A percentile compares a stretch with the other conserved stretches of the same genome.
phyloP scores from a whole-genome alignment of 2,888 invertebrate species.

The Autographa pulchrina region DNA sequence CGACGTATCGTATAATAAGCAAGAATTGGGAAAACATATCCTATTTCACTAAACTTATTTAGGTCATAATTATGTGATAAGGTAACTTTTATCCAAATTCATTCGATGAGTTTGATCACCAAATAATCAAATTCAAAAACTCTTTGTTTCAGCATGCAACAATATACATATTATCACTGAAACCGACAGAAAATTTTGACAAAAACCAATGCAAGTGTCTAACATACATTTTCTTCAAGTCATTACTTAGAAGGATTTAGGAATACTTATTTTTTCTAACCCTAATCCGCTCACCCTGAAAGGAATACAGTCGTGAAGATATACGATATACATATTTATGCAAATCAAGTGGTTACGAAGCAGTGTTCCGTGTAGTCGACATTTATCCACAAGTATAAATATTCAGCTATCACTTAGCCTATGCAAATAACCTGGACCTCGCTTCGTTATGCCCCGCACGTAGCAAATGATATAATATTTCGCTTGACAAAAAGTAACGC shows the following conservation, averaged over 20 bases:
- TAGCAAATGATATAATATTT: conserved; percentile 63
- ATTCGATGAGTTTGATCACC: no score
- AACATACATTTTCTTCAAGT: not conserved
- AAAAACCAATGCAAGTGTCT: no score
- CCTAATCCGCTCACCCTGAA: not conserved
- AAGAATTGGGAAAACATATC: conserved; percentile 6
- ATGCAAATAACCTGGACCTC: conserved; percentile 77
- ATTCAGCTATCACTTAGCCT: conserved; percentile 81
- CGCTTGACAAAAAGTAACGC: conserved; percentile 38
- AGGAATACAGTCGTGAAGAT: conserved; percentile 24
- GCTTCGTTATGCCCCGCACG: conserved; percentile 50
- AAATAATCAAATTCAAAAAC: no score
- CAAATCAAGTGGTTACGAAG: conserved; percentile 72
- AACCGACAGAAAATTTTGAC: no score
- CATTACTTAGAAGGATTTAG: not conserved
- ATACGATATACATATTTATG: conserved; percentile 65
- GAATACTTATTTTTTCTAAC: not conserved
- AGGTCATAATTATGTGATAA: no score
- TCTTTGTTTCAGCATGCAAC: no score
- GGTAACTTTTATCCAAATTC: no score
- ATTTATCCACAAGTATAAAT: conserved; percentile 77
- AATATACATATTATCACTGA: no score
- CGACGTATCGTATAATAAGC: conserved; percentile 12
- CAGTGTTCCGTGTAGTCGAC: conserved; percentile 69
- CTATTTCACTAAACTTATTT: no score